phyloP scores from a whole-genome alignment of 1,140 invertebrate genomes.

The Meloidogyne hapla region DNA sequence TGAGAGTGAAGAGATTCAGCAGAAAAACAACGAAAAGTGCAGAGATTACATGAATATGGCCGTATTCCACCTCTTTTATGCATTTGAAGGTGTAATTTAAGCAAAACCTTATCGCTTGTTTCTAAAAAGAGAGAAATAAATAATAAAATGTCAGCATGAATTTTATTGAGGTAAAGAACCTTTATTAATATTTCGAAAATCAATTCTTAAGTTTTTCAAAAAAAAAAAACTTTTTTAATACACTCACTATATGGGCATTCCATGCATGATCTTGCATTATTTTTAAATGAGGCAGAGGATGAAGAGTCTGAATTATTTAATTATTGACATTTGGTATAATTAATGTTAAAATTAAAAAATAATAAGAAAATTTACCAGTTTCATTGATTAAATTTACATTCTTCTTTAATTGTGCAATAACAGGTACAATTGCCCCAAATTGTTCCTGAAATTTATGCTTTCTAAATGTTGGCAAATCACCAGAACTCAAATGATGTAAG shows the following conservation, averaged over 20 bases:
- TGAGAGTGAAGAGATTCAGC: conserved; percentile 35
- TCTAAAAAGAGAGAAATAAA: conserved; percentile 12
- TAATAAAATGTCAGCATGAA: no score
- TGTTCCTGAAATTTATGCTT: not conserved
- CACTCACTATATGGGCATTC: conserved; percentile 23
- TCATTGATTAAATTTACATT: not conserved
- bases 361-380: not conserved
- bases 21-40: conserved; percentile 31
- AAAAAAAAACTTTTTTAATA: no score
- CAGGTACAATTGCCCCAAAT: not conserved
- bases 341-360: not conserved
- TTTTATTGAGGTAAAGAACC: no score
- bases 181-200: no score
- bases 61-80: conserved; percentile 17
- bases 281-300: not conserved
- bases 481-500: not conserved
- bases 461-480: not conserved
- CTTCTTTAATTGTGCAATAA: not conserved
- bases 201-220: no score
- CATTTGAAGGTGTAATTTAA: conserved; percentile 33
- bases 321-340: no score
- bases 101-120: conserved; percentile 16
- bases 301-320: not conserved
- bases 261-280: not conserved
- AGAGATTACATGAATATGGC: conserved; percentile 33